phyloP scores from a whole-genome alignment of 2,797 vertebrate genomes.

The Catamblyrhynchus diadema region DNA sequence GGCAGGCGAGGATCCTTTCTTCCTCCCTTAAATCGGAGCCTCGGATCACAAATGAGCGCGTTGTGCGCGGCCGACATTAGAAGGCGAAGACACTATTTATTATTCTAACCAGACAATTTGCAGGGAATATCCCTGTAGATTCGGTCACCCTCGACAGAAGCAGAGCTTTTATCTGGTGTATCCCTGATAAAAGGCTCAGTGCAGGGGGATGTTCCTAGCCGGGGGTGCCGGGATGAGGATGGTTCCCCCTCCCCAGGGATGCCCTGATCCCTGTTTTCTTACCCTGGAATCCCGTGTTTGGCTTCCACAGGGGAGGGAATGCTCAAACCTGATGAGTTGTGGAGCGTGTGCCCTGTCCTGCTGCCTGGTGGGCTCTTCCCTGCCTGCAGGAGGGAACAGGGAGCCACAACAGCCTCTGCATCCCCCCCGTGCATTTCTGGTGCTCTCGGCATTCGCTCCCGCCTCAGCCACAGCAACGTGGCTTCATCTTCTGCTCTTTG shows the following conservation, averaged over 20 bases:
- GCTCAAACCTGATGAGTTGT: neutral
- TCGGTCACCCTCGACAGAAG: conserved; percentile 20
- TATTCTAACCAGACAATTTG: conserved; percentile 64
- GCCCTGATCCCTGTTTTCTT: neutral
- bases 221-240: accelerated
- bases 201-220: accelerated
- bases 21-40: conserved; percentile 52
- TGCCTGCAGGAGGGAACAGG: neutral
- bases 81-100: conserved; percentile 42
- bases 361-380: neutral
- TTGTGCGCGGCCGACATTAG: conserved; percentile 38
- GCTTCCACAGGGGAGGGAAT: neutral
- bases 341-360: neutral
- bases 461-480: neutral
- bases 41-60: conserved; percentile 64
- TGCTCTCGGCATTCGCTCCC: neutral
- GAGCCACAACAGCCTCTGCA: neutral
- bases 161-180: neutral
- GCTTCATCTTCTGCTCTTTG: neutral
- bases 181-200: neutral
- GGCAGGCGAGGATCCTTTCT: conserved; percentile 68
- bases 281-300: neutral
- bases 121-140: conserved; percentile 56
- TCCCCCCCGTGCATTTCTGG: neutral
- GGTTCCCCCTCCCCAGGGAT: neutral